Evolutionary conservation across 2,113 vertebrate genomes (phyloP), one percentile per base, ranked within the genome.

Genomic region (Malurus cyaneus): DNA sequence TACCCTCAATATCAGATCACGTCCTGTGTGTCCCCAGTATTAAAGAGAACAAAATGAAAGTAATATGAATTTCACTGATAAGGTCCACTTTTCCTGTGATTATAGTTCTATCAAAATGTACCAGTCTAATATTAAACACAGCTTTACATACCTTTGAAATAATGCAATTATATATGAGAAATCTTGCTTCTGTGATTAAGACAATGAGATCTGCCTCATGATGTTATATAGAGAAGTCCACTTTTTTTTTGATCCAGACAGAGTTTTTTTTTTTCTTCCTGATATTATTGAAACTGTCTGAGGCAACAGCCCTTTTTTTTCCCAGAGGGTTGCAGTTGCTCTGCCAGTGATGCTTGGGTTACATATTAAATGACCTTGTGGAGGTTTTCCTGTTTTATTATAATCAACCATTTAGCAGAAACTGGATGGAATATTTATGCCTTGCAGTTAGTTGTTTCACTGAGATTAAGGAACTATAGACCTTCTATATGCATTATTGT

Each of bases 21-120:
- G 24, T 96, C 89, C 89, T 95, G 65, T 59, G 74, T 93, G 60
- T 94, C 79, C 56, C 46, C 14, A 61, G 73, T 94, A 97, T 93
- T 97, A 96, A 96, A 95, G 93, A 95, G 96, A 96, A 96, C 93
- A 96, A 94, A 96, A 97, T 94, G 90, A 92, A 94, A 96, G 91
- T 95, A 97, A 97, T 97, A 96, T 97, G 91, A 91, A 96, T 95
- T 96, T 94, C 50, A 91, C 95, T 96, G 96, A 97, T 96, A 97
- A 96, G 96, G 50, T 53, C 71, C 60, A 96, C 83, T 96, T 97
- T 85, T 95, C 47, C 92, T 94, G 59, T 96, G 81, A 96, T 96
- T 96, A 93, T 95, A 89, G 78, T 96, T 96, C 95, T 96, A 72
- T 93, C 91, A 91, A 89, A 96, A 94, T 80, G 71, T 91, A 91